Evolutionary conservation across 2,888 invertebrate genomes (phyloP), one percentile per base, ranked within the genome.

Genomic region (Camponotus fellah): DNA sequence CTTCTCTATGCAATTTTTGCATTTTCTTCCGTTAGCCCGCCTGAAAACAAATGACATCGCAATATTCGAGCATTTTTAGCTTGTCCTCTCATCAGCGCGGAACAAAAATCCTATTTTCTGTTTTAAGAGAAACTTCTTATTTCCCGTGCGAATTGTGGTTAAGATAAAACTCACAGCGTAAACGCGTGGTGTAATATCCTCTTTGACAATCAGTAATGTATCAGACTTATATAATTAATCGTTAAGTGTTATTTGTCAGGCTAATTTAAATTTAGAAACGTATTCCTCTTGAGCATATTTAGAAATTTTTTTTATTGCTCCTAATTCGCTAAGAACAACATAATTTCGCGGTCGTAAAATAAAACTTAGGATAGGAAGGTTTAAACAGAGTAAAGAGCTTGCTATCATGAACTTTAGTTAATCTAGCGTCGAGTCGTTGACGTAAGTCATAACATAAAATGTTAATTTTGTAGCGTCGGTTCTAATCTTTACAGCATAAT

Each of bases 381-480:
- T 77, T 77, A 77, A 77, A 32, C 32, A 56, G 26, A 26, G 43
- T 21, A n/a, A 26, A 71, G 43, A 77, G 69, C 56, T 56, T 32
- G 72, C 56, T 77, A 71, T 56, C 40, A 56, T n/a, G 32, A 32
- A 77, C 76, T 77, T 77, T 77, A 71, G 71, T 58, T 77, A 77
- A 77, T 77, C 43, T 71, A 37, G 32, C 56, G 77, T 77, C 32
- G 56, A 56, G 43, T 58, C 43, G 77, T 69, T 69, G 77, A 77
- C 56, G 32, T 56, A 58, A 43, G 77, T 77, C 71, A 77, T 58
- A 71, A 21, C 14, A 49, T 69, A 58, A 77, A 77, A 77, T 77
- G 77, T 58, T 58, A 77, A 32, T 1, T 26, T 26, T 14, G 14
- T 53, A n/a, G 32, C 56, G 77, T 77, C n/a, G 32, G 40, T 40